Base-by-base conservation (phyloP, 2,113 vertebrate genomes). In the Dasyurus viverrinus region DNA sequence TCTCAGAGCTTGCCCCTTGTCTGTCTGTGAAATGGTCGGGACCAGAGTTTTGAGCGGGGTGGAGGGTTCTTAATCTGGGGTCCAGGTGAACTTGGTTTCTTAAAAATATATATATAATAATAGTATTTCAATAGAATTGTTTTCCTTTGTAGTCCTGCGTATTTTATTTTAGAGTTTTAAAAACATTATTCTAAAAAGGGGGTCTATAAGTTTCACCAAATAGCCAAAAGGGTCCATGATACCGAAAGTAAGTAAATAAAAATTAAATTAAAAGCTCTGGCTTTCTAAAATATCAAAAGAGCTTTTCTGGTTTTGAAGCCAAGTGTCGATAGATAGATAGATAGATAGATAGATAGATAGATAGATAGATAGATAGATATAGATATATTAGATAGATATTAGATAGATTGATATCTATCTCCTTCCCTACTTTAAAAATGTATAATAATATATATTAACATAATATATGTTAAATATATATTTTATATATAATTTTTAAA, bases 241-340 rank as follows among this genome's bases (percentile, higher is more conserved):
- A 42, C 36, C 57, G 14, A 36, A 68, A 52, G 11, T 52, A 52
- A 52, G 11, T 11, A 52, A 68, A 68, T 9, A 68, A 68, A 68
- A 68, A 14, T 52, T 52, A 68, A 36, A 36, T 60, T n/a, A 76
- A 76, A 84, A 84, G 16, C n/a, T 6, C 68, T 84, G n/a, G 19
- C 50, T 52, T 52, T 91, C 89, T 27, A 53, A 47, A 0, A 16
- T 54, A 84, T 68, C 55, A 95, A 92, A 96, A 96, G n/a, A 8
- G 7, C 92, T 96, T 97, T 95, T 93, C 92, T 97, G 93, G 55
- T 93, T 93, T 93, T 93, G 92, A 10, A 93, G 54, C 68, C 68
- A 95, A 92, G 92, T 93, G n/a, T n/a, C n/a, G n/a, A n/a, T n/a
- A 11, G 30, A 94, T 94, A 6, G 2, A 48, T 48, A 48, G 2